Evolutionary conservation across 2,113 vertebrate genomes (phyloP), one percentile per base, ranked within the genome.

Genomic region (Vulpes vulpes): DNA sequence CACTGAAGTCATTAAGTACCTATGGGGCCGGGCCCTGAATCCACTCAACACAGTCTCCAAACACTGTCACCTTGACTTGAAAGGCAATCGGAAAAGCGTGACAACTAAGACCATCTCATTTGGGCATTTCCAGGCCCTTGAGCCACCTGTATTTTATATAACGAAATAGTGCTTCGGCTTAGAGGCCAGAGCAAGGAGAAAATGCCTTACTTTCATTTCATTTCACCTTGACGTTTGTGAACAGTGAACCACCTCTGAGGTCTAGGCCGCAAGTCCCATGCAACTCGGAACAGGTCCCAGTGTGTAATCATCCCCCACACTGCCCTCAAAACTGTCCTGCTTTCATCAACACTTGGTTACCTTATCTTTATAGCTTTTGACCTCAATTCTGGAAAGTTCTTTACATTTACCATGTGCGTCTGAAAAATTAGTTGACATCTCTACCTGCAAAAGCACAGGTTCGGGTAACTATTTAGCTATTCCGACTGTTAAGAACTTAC

Each of bases 1-100:
- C 92, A 93, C 55, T 69, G 97, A 97, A 94, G 91, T 96, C 97
- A 97, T 96, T 49, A 98, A 95, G 97, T 74, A 95, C 51, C 82
- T 95, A 35, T 55, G 71, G 93, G 79, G 81, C n/a, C 81, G 73
- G 0, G 0, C 96, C 96, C 94, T 38, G 60, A 57, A 79, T 94
- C 3, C 0, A 60, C 0, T 0, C 89, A 60, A 64, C 89, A 76
- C 30, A 9, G 94, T 43, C 91, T 93, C 76, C 85, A 60, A 62
- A 22, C 19, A 65, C 93, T 0, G 0, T 69, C 92, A 91, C 71
- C 71, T 86, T 73, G 86, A 78, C 94, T 82, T 69, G 55, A 59
- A 95, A 95, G 83, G 73, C 78, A 67, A 97, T 38, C 0, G 0
- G 95, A 78, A 97, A 93, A 65, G 25, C 32, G 27, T 25, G 51